Conservation (phyloP, 2,888 invertebrate species). For the Spodoptera picta region DNA sequence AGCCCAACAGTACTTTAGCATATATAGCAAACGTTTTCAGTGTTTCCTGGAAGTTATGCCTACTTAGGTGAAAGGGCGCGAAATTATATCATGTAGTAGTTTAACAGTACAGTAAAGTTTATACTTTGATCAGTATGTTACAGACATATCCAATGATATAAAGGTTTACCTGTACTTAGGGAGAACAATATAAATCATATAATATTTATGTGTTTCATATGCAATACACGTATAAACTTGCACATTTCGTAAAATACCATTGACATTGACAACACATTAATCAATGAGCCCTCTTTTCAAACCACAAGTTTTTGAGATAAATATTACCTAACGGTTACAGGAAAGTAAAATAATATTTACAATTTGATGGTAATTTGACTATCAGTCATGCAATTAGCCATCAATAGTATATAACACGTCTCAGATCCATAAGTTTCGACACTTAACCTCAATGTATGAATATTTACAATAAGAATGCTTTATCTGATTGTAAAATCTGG, state of each 20-base stretch:
- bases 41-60: conserved; percentile 26
- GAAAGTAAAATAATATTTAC: conserved; percentile 11
- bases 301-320: conserved; percentile 54
- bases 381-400: conserved; percentile 41
- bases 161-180: conserved; percentile 1
- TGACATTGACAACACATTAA: conserved; percentile 77
- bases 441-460: conserved; percentile 85
- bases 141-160: conserved; percentile 4
- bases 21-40: conserved; percentile 4
- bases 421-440: conserved; percentile 74
- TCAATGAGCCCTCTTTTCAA: conserved; percentile 69
- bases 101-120: conserved; percentile 54
- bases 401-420: conserved; percentile 62
- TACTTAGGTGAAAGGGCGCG: conserved; percentile 86
- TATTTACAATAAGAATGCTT: conserved; percentile 70
- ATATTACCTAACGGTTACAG: conserved; percentile 37
- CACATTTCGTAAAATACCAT: conserved; percentile 51
- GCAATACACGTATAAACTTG: conserved; percentile 21
- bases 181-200: conserved; percentile 4
- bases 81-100: conserved; percentile 74
- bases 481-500: conserved; percentile 44
- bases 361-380: conserved; percentile 25
- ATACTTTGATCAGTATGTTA: conserved; percentile 41
- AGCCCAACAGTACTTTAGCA: conserved; percentile 13
- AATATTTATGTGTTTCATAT: not conserved